These are phyloP conservation scores for Pollenia angustigena DNA, from an alignment of 2,888 invertebrate species.

Conservation along the genomic window DNA sequence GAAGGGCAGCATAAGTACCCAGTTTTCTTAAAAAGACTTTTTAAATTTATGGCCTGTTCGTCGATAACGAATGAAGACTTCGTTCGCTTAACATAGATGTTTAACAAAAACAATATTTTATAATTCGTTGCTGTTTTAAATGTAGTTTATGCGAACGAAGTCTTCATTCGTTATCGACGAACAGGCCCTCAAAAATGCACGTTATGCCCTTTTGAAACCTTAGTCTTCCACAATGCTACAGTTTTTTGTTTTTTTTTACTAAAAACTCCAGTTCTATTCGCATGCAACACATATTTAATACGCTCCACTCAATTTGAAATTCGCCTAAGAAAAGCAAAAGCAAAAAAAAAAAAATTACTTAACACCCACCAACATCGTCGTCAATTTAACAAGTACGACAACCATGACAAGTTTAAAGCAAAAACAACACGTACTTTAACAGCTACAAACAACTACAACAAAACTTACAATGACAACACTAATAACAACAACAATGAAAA, in stretches of 20 bases:
- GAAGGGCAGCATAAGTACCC: too few relatives aligned
- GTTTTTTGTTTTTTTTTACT: conserved; percentile 18
- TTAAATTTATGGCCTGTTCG: too few relatives aligned
- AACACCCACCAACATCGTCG: conserved; percentile 70
- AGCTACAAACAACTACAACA: conserved; percentile 28
- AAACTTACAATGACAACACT: conserved; percentile 53
- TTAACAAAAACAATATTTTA: too few relatives aligned
- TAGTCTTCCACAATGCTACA: not conserved
- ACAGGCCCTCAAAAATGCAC: too few relatives aligned
- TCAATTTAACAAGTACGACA: conserved; percentile 73
- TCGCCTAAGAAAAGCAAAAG: conserved; percentile 11
- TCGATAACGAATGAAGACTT: too few relatives aligned
- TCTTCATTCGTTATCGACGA: too few relatives aligned
- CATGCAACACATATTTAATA: conserved; percentile 12
- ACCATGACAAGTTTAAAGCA: conserved; percentile 68
- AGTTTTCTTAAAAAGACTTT: too few relatives aligned
- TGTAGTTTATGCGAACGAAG: too few relatives aligned
- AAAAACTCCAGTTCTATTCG: conserved; percentile 37
- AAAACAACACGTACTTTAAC: conserved; percentile 41
- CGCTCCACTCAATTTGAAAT: conserved; percentile 20
- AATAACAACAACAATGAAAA: conserved; percentile 40
- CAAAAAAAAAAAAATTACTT: conserved; percentile 52
- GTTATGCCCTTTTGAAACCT: not conserved
- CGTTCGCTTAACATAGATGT: too few relatives aligned
- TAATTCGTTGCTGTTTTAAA: too few relatives aligned